Evolutionary conservation across 2,797 vertebrate genomes (phyloP).

Genomic region (Scleropages formosus): DNA sequence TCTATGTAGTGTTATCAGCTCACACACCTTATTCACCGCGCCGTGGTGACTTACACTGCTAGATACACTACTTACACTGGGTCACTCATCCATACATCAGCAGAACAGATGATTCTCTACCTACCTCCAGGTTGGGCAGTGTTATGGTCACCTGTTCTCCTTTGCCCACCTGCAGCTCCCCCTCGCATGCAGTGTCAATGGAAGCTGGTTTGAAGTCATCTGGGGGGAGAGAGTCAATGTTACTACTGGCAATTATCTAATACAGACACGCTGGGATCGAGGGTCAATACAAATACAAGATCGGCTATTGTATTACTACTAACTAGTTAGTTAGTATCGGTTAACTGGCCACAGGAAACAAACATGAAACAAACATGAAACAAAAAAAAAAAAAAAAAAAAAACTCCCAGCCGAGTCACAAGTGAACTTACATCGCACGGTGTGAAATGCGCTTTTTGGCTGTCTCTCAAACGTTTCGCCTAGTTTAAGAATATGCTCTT

Average conservation of each 20-base stretch:
- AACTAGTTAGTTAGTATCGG: no score
- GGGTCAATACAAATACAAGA: neutral
- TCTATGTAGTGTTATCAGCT: no score
- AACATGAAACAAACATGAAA: no score
- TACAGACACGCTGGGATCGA: neutral
- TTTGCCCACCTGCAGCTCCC: slow-evolving; percentile 93
- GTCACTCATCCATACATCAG: no score
- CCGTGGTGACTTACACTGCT: no score
- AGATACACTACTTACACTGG: no score
- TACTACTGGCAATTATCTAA: neutral
- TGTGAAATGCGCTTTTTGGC: slow-evolving; percentile 90
- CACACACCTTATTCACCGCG: no score
- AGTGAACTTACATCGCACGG: slow-evolving; percentile 88
- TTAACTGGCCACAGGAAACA: no score
- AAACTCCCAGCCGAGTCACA: neutral
- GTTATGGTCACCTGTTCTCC: slow-evolving; percentile 98
- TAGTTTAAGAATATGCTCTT: slow-evolving; percentile 84
- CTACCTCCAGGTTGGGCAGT: slow-evolving; percentile 92
- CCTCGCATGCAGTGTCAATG: slow-evolving; percentile 92
- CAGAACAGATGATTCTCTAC: no score
- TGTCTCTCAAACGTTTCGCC: slow-evolving; percentile 92
- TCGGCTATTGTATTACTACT: neutral
- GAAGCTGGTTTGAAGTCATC: slow-evolving; percentile 99
- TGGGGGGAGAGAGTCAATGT: slow-evolving; percentile 43
- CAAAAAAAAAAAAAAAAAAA: no score